These are phyloP conservation scores for Accipiter virgatus DNA, from an alignment of 2,113 vertebrate species.

Conservation along the genomic window DNA sequence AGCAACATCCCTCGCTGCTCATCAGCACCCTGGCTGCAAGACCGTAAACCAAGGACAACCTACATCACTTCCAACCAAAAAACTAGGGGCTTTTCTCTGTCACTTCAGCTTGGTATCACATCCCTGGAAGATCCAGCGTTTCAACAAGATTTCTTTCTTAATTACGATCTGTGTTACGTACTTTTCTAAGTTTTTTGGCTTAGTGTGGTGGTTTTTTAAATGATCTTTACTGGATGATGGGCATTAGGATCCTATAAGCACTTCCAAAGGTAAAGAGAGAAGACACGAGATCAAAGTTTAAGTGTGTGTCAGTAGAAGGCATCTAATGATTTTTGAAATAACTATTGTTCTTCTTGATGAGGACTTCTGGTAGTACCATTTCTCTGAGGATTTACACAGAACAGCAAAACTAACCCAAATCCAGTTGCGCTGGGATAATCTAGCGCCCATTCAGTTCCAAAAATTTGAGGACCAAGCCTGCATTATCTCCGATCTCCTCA, in stretches of 20 bases:
- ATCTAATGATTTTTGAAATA: not conserved
- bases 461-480: not conserved
- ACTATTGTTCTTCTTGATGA: not conserved
- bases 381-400: not conserved
- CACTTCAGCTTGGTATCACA: not conserved
- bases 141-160: not conserved
- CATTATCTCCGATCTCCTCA: not conserved
- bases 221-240: not conserved
- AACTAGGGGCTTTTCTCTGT: not conserved
- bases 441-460: not conserved
- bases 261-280: not conserved
- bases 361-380: not conserved
- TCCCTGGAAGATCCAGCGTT: not conserved
- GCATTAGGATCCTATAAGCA: not conserved
- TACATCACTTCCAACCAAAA: not conserved
- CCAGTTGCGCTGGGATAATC: not conserved
- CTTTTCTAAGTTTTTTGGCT: not conserved
- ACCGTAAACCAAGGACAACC: not conserved
- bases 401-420: not conserved
- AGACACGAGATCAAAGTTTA: not conserved
- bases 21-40: not conserved
- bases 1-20: not conserved
- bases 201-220: not conserved
- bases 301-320: not conserved
- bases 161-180: not conserved